These are phyloP conservation scores for Agraylea sexmaculata DNA, from an alignment of 1,140 invertebrate species.

Conservation along the genomic window DNA sequence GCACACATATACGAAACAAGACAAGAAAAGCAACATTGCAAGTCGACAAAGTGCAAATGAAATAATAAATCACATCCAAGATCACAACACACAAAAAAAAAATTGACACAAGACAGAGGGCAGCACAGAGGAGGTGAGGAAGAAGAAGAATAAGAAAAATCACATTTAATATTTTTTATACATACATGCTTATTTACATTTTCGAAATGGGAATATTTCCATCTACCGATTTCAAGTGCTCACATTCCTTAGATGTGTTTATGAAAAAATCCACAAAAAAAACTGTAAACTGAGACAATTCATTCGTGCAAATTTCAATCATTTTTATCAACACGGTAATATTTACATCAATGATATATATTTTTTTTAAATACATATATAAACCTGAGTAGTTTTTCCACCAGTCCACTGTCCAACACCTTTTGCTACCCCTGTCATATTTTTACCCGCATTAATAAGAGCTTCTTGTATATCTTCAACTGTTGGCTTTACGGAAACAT, in stretches of 20 bases:
- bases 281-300: too few relatives aligned
- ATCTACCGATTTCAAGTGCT: too few relatives aligned
- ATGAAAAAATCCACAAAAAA: too few relatives aligned
- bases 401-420: conserved; percentile 85
- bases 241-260: too few relatives aligned
- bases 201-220: too few relatives aligned
- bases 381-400: conserved; percentile 42
- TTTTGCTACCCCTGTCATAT: conserved; percentile 75
- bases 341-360: conserved; percentile 16
- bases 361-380: conserved; percentile 21
- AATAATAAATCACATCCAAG: conserved; percentile 1
- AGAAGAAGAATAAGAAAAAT: too few relatives aligned
- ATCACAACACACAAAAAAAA: conserved; percentile 9
- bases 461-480: conserved; percentile 87
- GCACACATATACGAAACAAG: too few relatives aligned
- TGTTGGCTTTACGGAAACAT: conserved; percentile 75
- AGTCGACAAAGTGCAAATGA: conserved; percentile 8
- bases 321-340: too few relatives aligned
- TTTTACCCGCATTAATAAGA: conserved; percentile 69
- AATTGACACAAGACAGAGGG: conserved; percentile 12
- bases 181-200: too few relatives aligned
- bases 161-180: too few relatives aligned
- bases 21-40: conserved; percentile 16
- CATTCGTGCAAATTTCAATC: too few relatives aligned
- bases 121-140: too few relatives aligned